These are phyloP conservation scores for Ephialtes manifestator DNA, from an alignment of 2,888 invertebrate species.

Conservation along the genomic window DNA sequence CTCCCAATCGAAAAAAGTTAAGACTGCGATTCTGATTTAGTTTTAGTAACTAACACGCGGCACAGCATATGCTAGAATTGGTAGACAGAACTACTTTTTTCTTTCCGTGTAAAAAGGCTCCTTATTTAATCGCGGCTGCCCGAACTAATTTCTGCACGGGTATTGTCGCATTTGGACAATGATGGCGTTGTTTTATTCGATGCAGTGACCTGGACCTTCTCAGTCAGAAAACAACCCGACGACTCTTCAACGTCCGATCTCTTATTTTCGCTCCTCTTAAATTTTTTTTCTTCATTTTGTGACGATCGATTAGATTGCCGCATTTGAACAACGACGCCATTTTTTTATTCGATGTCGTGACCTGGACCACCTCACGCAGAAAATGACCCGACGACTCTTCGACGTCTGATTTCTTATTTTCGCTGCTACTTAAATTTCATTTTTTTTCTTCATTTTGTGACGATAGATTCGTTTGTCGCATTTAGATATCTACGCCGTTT, in stretches of 20 bases:
- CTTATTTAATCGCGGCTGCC: too few relatives aligned
- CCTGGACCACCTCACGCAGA: constrained; percentile 29
- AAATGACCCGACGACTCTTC: background rate
- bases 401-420: constrained; percentile 32
- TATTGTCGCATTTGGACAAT: constrained; percentile 4
- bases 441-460: background rate
- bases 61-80: too few relatives aligned
- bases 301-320: too few relatives aligned
- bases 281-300: background rate
- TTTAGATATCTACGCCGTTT: constrained; percentile 19
- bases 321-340: too few relatives aligned
- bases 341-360: too few relatives aligned
- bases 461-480: constrained; percentile 25
- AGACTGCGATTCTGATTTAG: too few relatives aligned
- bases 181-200: constrained; percentile 4
- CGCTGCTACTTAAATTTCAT: background rate
- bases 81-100: too few relatives aligned
- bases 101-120: too few relatives aligned
- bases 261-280: constrained; percentile 12
- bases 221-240: background rate
- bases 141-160: too few relatives aligned
- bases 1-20: too few relatives aligned
- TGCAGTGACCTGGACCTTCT: constrained; percentile 39
- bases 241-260: constrained; percentile 30
- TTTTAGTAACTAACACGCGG: too few relatives aligned